Percentiles rank a stretch among this genome's conserved stretches.
These are phyloP conservation scores for Coenonympha glycerion DNA, from an alignment of 2,888 invertebrate genomes.

Conservation along the genomic window DNA sequence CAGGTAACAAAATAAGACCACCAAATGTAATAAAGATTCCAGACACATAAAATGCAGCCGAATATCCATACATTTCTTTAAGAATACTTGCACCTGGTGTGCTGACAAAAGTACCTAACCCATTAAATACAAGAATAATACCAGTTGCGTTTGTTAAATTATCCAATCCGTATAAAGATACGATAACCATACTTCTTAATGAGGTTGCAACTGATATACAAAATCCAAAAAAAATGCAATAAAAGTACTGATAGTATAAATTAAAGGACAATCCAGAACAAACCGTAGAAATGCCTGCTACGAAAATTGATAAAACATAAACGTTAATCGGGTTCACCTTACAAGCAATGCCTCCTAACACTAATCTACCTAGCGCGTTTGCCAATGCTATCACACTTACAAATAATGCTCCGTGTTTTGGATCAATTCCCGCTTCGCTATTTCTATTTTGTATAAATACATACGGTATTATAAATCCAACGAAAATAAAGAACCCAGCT, in stretches of 20 bases:
- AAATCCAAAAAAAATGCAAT: conserved; percentile 53
- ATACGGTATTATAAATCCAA: conserved; percentile 59
- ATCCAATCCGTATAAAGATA: conserved; percentile 60
- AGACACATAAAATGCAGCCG: conserved; percentile 50
- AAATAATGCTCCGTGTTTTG: conserved; percentile 47
- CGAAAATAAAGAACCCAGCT: conserved; percentile 48
- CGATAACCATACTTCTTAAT: conserved; percentile 53
- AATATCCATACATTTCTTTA: conserved; percentile 46
- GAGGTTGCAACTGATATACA: conserved; percentile 46
- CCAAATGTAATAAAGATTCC: conserved; percentile 50
- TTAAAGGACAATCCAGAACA: conserved; percentile 48
- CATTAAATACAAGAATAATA: conserved; percentile 58
- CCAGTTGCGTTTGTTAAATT: conserved; percentile 65
- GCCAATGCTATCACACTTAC: conserved; percentile 56
- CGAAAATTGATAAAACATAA: conserved; percentile 32
- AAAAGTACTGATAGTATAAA: conserved; percentile 53
- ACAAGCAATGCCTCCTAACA: conserved; percentile 46
- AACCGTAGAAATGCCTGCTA: conserved; percentile 46
- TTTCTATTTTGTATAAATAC: conserved; percentile 55
- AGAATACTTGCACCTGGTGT: conserved; percentile 55
- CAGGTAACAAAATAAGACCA: conserved; percentile 45
- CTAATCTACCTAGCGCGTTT: conserved; percentile 51
- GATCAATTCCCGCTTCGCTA: conserved; percentile 43
- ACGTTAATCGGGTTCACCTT: conserved; percentile 47
- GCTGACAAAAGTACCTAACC: conserved; percentile 56